phyloP scores from a whole-genome alignment of 2,113 vertebrate genomes.

The Lates calcarifer region DNA sequence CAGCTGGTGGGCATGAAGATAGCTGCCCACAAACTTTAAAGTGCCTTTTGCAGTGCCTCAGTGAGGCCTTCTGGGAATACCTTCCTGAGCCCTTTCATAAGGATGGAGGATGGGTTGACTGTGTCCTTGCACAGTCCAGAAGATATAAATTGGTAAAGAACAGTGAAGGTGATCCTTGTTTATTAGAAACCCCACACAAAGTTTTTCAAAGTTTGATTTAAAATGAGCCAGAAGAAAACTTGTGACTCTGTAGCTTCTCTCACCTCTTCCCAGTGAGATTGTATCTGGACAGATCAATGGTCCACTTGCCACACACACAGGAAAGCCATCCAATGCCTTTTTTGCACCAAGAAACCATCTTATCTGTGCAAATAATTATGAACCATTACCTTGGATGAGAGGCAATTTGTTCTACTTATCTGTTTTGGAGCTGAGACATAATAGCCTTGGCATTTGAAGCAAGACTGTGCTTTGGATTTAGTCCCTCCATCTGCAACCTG shows the following conservation, averaged over 20 bases:
- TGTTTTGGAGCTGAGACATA: slow-evolving; percentile 49
- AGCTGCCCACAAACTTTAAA: slow-evolving; percentile 27
- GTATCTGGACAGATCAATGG: slow-evolving; percentile 65
- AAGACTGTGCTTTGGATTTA: slow-evolving; percentile 37
- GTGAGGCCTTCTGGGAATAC: slow-evolving; percentile 12
- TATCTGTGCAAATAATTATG: slow-evolving; percentile 77
- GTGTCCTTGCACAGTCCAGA: slow-evolving; percentile 9
- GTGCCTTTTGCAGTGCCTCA: slow-evolving; percentile 24
- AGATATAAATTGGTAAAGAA: slow-evolving; percentile 33
- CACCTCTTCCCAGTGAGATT: slow-evolving; percentile 34
- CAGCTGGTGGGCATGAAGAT: slow-evolving; percentile 10
- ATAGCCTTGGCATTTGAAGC: slow-evolving; percentile 49
- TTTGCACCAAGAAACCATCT: slow-evolving; percentile 41
- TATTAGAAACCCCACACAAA: slow-evolving; percentile 40
- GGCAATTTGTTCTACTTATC: slow-evolving; percentile 73
- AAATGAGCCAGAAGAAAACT: slow-evolving; percentile 32
- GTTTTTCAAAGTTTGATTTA: slow-evolving; percentile 55
- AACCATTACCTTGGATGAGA: slow-evolving; percentile 67
- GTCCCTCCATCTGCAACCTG: slow-evolving; percentile 24
- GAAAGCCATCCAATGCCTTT: slow-evolving; percentile 39
- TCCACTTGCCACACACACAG: slow-evolving; percentile 29
- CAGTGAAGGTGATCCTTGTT: slow-evolving; percentile 25
- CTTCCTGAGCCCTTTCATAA: slow-evolving; percentile 19
- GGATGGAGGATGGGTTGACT: neutral
- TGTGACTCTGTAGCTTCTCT: slow-evolving; percentile 19